Evolutionary conservation across 2,113 vertebrate species (phyloP), one percentile per base, ranked within the genome.

Genomic region (Pangasianodon hypophthalmus): DNA sequence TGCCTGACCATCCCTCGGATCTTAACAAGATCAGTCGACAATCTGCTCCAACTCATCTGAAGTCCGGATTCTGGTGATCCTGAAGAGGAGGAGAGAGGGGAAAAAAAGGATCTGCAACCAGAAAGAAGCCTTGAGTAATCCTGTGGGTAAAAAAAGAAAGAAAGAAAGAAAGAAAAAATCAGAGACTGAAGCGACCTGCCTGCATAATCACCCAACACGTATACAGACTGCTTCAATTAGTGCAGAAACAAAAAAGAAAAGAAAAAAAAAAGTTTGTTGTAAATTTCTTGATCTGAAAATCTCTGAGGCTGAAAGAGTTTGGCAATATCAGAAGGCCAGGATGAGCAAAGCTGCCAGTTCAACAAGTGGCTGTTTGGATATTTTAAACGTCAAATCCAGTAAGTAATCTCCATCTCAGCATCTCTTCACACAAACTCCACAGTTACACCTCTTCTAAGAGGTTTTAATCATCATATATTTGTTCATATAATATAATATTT

Each of bases 291-390:
- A 10, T 56, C 54, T 83, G 32, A 80, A 37, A 52, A 69, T 50
- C 67, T 32, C 5, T 26, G 21, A 18, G 69, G 87, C 58, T 48
- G 86, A 46, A 85, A 82, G 85, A n/a, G 21, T 73, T 67, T 80
- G 32, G n/a, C 62, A 62, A 19, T 83, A 83, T 37, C 37, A 37
- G 37, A 89, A 93, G 88, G 87, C 89, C 95, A 98, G 90, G 92
- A 99, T 99, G 98, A 99, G 98, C 96, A 99, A 99, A 96, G 97
- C 98, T 46, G 96, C 97, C 19, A 97, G 97, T 95, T 99, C 98
- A 98, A 99, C 98, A 99, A 98, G 98, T 99, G 98, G 97, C 96
- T 99, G 96, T 95, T 94, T 96, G 95, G 96, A 96, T 95, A 96
- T 96, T 94, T 95, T 96, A 88, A 96, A 94, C 88, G 96, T 96